Base-by-base conservation (phyloP, 2,888 invertebrate species). In the Ischnus inquisitorius region DNA sequence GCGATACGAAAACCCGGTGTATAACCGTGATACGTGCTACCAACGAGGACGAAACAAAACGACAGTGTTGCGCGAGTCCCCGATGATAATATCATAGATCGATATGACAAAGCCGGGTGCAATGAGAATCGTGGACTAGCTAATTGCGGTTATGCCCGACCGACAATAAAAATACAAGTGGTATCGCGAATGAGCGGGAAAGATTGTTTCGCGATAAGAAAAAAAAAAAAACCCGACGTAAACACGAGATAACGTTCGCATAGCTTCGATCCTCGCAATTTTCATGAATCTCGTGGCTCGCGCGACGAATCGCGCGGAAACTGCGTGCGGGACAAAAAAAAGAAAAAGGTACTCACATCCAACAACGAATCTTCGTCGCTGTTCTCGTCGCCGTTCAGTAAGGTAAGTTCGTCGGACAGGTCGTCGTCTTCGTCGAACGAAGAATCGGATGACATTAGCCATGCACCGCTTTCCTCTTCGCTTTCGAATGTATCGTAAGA, bases 361-460 rank as follows among this genome's bases (percentile, higher is more conserved):
- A 64, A 65, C n/a, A 62, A 60, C 8, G 74, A 64, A 74, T 81
- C 69, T 39, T 84, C 69, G 39, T 78, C 64, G 60, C 65, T 60
- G 48, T 84, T 77, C 68, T 81, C 84, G 19, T 84, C 84, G 16
- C 81, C 84, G 65, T 84, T 84, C 8, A 84, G 81, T 8, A 84
- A 57, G 25, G 84, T 84, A 34, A 84, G 84, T 14, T 84, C 71
- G 10, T 79, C 79, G 65, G 79, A 65, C 6, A 64, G 64, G 14
- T 71, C 84, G 16, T 84, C 68, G 41, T 74, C 57, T 12, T 57
- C 84, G 69, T 75, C 74, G 3, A 76, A 48, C 57, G 84, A 75
- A 10, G 64, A 41, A 10, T 78, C 74, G 34, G 74, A 74, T 6
- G 78, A 54, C 57, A 74, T 25, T 22, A 71, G 14, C 81, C 77